Base-by-base conservation (phyloP, 2,888 invertebrate species). In the Nysson spinosus region DNA sequence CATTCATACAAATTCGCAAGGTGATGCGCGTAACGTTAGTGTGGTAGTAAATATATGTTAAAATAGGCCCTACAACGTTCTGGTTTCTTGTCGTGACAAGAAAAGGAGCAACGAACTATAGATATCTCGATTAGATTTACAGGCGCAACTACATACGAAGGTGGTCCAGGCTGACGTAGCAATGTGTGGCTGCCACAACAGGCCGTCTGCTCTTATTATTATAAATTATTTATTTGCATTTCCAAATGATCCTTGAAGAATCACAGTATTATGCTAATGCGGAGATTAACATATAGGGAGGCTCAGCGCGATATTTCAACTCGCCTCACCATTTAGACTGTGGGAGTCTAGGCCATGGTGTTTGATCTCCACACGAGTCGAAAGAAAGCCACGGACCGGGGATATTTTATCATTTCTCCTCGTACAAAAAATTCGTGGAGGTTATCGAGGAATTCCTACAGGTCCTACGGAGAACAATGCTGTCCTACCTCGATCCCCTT, bases 201-300 rank as follows among this genome's bases (percentile, higher is more conserved):
- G 75, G 63, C 73, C 77, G 80, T 79, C 76, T 75, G 78, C 78
- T 79, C 81, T 83, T 83, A 85, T 85, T 85, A 83, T 87, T 85
- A 85, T 85, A 87, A 87, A 87, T 87, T 87, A 86, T 87, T 87
- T 87, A 87, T 87, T 87, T 87, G 86, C 82, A 82, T 86, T 85
- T 86, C 83, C 81, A 86, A 87, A 85, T 85, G 87, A 85, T 85
- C 79, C 84, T 81, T 86, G 87, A 87, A 85, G 86, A 87, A 87
- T 87, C 86, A 85, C 84, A 76, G 83, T 85, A 86, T 86, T 87
- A 87, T 87, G 87, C 84, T 87, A 87, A 87, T 86, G 77, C 77
- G 71, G 72, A 72, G 86, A 87, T 87, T 87, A 87, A 86, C 86
- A 87, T 87, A 87, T 83, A 81, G 83, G 83, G 79, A 82, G 80